Evolutionary conservation across 1,140 invertebrate species (phyloP), one percentile per base, ranked within the genome.

Genomic region (Physella acuta): DNA sequence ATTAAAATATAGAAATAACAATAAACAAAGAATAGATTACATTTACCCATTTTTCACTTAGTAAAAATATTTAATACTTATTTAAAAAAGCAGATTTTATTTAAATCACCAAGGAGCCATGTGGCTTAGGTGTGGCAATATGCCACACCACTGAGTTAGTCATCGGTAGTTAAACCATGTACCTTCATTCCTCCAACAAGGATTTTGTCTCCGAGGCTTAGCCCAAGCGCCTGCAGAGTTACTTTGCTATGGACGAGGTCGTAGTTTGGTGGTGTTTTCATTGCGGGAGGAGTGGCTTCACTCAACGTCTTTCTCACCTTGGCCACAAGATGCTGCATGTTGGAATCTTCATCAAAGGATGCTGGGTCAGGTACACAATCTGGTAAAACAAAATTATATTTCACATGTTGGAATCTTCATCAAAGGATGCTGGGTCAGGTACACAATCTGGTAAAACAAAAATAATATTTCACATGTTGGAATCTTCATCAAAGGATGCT

Each of bases 301-400:
- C 81, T 75, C 24, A 87, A 68, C 5, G 85, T 76, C 60, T 82
- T 81, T 56, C 78, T 76, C 53, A 87, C 68, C 69, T 82, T 79
- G 4, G 68, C 55, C 8, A 84, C 79, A 20, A 84, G 70, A 56
- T 79, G 76, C 2, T 71, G 76, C 74, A 85, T 79, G 39, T 87
- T 86, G 30, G 86, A 84, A 33, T 86, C 81, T 11, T 79, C 77
- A 31, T 85, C 81, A 73, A 83, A 81, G 52, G 79, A 76, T 34
- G 77, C 79, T 17, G 82, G 70, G 70, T 87, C 84, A 36, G 87
- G 87, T 70, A 88, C 82, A 76, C 86, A 87, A 67, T 88, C 87
- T 87, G 73, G 11, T 76, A 73, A 64, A 44, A 56, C 34, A 58
- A n/a, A n/a, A n/a, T n/a, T n/a, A n/a, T n/a, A n/a, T n/a, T n/a